Base-by-base conservation (phyloP, 92 coral and sea anemone species). In the Epizoanthus fatuus region DNA sequence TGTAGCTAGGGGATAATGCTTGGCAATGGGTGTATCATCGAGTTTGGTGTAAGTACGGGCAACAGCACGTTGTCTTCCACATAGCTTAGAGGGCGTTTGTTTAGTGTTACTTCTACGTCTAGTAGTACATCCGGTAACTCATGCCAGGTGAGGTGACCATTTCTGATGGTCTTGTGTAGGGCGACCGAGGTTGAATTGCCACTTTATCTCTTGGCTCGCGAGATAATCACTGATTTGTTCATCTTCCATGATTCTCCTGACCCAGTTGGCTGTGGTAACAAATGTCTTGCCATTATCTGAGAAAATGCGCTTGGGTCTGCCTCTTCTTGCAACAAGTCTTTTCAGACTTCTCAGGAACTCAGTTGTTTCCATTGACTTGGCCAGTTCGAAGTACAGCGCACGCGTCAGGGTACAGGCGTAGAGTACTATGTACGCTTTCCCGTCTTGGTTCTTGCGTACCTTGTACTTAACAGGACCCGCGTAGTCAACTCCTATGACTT, bases 401-500 rank as follows among this genome's bases (percentile, higher is more conserved):
- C 52, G 12, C 11, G 12, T 47, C 52, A 47, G 10, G 52, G 13
- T 47, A 47, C 52, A 47, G 13, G 52, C 11, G 12, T 47, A 7
- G 10, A 47, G 13, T 47, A 47, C 52, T 47, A 69, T 63, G 25
- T 9, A 2, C 7, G 35, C 42, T 32, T 29, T 63, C 39, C 20
- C 15, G 20, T 63, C 75, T 69, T 45, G 75, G 55, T 69, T 42
- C 47, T 39, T 25, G 55, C 75, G 51, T 45, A 45, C 51, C 51
- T 42, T 69, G 74, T 69, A 69, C 53, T 12, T 40, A 4, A 69
- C 45, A 39, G 55, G 55, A 42, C 74, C 74, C 42, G 74, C 74
- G 54, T 69, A 69, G 55, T 69, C 74, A 0, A 44, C 55, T 39
- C 74, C 74, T n/a, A 69, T 69, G n/a, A 69, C 55, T 69, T 69